Percentiles rank a stretch among this genome's conserved stretches.
Evolutionary conservation across 2,797 vertebrate species (phyloP).

Genomic region (Pangasius sanitwongsei): DNA sequence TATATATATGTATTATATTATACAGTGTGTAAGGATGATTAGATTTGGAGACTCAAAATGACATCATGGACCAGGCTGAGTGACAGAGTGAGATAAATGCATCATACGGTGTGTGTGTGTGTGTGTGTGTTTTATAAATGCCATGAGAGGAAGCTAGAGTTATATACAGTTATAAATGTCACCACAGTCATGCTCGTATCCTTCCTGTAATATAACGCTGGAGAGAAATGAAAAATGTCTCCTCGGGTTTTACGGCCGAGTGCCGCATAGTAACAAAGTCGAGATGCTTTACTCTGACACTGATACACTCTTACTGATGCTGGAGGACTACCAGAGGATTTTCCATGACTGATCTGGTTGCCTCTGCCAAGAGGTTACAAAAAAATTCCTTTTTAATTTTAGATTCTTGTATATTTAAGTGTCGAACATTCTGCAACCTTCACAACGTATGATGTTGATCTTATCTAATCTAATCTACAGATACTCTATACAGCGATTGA

Average conservation of each 20-base stretch:
- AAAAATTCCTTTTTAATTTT: neutral
- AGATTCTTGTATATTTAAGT: too few relatives aligned
- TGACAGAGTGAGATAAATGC: neutral
- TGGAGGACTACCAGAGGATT: neutral
- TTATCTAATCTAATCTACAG: neutral
- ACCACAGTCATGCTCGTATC: neutral
- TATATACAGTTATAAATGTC: conserved; percentile 25
- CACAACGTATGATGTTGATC: neutral
- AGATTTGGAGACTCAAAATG: neutral
- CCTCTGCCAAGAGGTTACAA: neutral
- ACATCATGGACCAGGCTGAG: neutral
- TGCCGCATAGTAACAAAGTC: neutral
- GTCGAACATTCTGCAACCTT: neutral
- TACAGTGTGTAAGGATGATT: neutral
- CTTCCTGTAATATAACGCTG: neutral
- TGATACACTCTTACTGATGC: neutral
- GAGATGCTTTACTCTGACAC: neutral
- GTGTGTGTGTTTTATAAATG: conserved; percentile 2
- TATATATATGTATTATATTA: neutral
- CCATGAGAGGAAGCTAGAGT: neutral
- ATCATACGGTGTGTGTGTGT: neutral
- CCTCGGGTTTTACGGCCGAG: neutral
- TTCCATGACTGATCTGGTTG: neutral
- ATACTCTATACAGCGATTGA: neutral
- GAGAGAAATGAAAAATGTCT: conserved; percentile 17